Conservation (phyloP, 2,888 invertebrate species). For the Drosophila lacicola region DNA sequence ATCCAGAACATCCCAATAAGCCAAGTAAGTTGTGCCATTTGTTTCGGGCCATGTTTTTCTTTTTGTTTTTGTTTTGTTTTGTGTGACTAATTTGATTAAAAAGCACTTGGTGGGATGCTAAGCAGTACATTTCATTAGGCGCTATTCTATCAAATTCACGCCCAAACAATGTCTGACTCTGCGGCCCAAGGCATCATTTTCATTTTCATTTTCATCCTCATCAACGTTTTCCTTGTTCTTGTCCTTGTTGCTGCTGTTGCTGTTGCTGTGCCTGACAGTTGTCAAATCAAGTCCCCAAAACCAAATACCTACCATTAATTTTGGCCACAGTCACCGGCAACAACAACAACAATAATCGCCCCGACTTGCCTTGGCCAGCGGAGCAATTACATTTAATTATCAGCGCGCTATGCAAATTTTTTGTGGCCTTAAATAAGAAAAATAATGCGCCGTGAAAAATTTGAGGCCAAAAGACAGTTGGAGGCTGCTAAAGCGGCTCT, state of each 20-base stretch:
- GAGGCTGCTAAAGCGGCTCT: conserved; percentile 13
- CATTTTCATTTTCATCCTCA: conserved; percentile 33
- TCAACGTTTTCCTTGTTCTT: conserved; percentile 1
- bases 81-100: conserved; percentile 49
- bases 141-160: conserved; percentile 45
- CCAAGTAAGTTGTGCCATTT: conserved; percentile 24
- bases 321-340: conserved; percentile 23
- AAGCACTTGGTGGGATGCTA: conserved; percentile 39
- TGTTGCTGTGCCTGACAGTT: conserved; percentile 42
- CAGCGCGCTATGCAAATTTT: conserved; percentile 55
- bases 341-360: conserved; percentile 15
- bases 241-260: neutral
- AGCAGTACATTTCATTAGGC: conserved; percentile 43
- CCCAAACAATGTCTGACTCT: conserved; percentile 31
- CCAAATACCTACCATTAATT: conserved; percentile 52
- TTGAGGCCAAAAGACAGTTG: conserved; percentile 8
- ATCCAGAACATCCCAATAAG: conserved; percentile 9
- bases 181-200: conserved; percentile 25
- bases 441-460: conserved; percentile 47
- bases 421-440: conserved; percentile 42
- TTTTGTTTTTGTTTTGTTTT: neutral
- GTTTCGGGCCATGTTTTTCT: conserved; percentile 13
- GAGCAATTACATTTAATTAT: conserved; percentile 69
- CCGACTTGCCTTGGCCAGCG: conserved; percentile 39
- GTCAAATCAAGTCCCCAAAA: conserved; percentile 50